Evolutionary conservation across 2,888 invertebrate species (phyloP), one percentile per base, ranked within the genome.

Genomic region (Meta bourneti): DNA sequence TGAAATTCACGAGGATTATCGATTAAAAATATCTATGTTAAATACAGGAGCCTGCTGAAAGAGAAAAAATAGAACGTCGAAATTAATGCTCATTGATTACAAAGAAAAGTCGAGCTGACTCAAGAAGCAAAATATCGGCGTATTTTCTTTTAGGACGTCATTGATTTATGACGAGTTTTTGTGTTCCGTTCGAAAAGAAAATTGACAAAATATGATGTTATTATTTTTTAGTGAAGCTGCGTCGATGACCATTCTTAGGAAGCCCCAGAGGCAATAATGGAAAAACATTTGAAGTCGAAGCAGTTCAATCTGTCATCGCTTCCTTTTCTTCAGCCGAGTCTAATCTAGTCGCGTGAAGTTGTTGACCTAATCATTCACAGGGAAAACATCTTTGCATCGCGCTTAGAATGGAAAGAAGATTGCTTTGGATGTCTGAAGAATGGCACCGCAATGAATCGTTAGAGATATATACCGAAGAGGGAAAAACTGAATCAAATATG

Each of bases 231-330:
- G 78, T 72, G 72, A 80, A 80, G 34, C 79, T 87, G 72, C 78
- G 78, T 54, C 83, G 71, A 78, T 83, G 89, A 71, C 89, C 89
- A 90, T 84, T 90, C 84, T 71, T 78, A 52, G 19, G 70, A 71
- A 90, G 48, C 83, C 81, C 49, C 78, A 61, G 81, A 54, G 79
- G 78, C 78, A 84, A 72, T 84, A 90, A 90, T 90, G 89, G 78
- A 84, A 90, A 90, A 90, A 90, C 83, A 90, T 84, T 83, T 84
- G 84, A 90, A 79, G 89, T 90, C 83, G 54, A 61, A 79, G 83
- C 72, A 71, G 84, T 90, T 84, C 71, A 90, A 84, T 84, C 89
- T 79, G 83, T 84, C 83, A 90, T 84, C 70, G n/a, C 82, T 82
- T 77, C 74, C 77, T 54, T 82, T 82, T 72, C 80, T 79, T 61